Evolutionary conservation across 2,888 invertebrate genomes (phyloP).

Genomic region (Ischnus inquisitorius): DNA sequence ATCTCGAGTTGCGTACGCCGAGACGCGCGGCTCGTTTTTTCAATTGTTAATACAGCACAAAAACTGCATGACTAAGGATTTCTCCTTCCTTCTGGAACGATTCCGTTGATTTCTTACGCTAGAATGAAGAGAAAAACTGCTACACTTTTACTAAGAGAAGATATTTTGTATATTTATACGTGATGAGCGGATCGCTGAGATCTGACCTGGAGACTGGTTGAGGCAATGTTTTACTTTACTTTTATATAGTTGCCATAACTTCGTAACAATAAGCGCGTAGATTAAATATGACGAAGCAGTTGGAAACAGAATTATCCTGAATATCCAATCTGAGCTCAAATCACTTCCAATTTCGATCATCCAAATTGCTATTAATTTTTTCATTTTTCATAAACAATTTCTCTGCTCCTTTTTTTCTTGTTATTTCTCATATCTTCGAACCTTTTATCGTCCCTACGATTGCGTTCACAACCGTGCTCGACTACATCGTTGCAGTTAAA

Average conservation of each 20-base stretch:
- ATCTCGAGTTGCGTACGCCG: neutral
- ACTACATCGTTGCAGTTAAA: no score
- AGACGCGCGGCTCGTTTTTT: neutral
- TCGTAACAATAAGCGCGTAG: neutral
- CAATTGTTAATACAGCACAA: neutral
- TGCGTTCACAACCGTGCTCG: no score
- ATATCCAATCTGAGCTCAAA: neutral
- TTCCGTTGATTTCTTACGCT: conserved; percentile 16
- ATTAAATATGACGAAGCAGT: neutral
- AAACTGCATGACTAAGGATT: neutral
- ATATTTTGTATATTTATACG: conserved; percentile 60
- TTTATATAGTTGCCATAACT: neutral
- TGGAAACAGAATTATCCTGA: neutral
- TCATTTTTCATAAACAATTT: neutral
- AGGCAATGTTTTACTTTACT: neutral
- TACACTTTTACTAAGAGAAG: conserved; percentile 21
- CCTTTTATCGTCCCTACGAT: neutral
- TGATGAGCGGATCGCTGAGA: neutral
- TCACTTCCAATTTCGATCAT: neutral
- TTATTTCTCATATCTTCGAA: neutral
- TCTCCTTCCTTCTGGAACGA: neutral
- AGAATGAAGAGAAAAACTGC: neutral
- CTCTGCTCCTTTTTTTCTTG: neutral
- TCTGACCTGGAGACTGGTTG: conserved; percentile 26
- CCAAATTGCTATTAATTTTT: neutral